phyloP scores from a whole-genome alignment of 2,888 invertebrate genomes.

The Celastrina argiolus region DNA sequence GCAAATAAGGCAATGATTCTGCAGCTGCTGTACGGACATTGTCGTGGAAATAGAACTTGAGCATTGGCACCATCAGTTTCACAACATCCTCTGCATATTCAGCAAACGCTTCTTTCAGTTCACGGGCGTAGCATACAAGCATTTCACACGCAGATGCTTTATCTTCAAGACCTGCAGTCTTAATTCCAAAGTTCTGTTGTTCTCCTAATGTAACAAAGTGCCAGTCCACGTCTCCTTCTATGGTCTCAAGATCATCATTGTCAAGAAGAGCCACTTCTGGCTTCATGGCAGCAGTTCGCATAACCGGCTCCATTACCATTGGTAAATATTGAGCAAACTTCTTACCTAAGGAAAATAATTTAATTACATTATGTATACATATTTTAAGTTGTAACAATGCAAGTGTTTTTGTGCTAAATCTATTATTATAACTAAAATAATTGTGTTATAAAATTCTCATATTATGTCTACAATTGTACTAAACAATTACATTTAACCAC shows the following conservation, averaged over 20 bases:
- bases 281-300: conserved; percentile 94
- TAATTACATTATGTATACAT: background rate
- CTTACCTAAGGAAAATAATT: conserved; percentile 69
- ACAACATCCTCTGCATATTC: conserved; percentile 82
- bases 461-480: too few relatives aligned
- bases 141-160: conserved; percentile 98
- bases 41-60: conserved; percentile 96
- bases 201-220: conserved; percentile 96
- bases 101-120: conserved; percentile 88
- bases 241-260: conserved; percentile 88
- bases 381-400: background rate
- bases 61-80: conserved; percentile 90
- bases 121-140: conserved; percentile 96
- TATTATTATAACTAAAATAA: too few relatives aligned
- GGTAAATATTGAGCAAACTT: conserved; percentile 95
- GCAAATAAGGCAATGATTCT: conserved; percentile 90
- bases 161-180: conserved; percentile 94
- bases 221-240: conserved; percentile 94
- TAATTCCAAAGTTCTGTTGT: conserved; percentile 96
- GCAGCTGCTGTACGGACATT: conserved; percentile 95
- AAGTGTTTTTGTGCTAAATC: background rate
- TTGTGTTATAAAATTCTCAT: too few relatives aligned
- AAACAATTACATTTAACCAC: background rate
- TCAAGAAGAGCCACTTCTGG: conserved; percentile 95
- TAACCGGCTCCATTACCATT: conserved; percentile 96